Conservation (phyloP, 2,797 vertebrate genomes). For the Pelodytes ibericus region DNA sequence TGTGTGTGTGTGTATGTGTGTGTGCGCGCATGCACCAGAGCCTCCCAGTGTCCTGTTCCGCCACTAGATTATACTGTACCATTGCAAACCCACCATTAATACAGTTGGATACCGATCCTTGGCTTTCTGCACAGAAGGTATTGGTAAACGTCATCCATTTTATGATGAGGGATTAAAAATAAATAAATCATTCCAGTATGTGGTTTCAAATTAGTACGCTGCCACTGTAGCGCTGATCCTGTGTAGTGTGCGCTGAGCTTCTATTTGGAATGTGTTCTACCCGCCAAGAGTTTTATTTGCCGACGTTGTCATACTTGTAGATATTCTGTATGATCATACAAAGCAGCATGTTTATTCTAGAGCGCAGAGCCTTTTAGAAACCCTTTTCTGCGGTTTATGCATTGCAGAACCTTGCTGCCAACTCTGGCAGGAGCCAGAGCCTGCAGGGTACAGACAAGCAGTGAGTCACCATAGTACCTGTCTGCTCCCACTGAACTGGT, state of each 20-base stretch:
- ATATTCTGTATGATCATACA: neutral
- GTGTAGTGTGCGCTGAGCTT: neutral
- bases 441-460: conserved; percentile 23
- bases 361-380: neutral
- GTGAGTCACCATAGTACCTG: conserved; percentile 29
- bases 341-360: neutral
- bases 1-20: no score
- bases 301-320: neutral
- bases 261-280: neutral
- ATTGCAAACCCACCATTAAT: no score
- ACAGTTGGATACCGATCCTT: no score
- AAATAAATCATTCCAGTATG: no score
- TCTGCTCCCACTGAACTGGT: conserved; percentile 29
- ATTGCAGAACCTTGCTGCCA: conserved; percentile 8
- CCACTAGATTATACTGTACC: no score
- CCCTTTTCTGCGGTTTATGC: conserved; percentile 13
- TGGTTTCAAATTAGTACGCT: no score
- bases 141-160: no score
- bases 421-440: neutral
- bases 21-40: no score
- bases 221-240: no score
- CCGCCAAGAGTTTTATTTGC: neutral
- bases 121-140: no score
- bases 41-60: no score
- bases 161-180: no score